Conservation (phyloP, 1,140 invertebrate genomes). For the Cydia amplana region DNA sequence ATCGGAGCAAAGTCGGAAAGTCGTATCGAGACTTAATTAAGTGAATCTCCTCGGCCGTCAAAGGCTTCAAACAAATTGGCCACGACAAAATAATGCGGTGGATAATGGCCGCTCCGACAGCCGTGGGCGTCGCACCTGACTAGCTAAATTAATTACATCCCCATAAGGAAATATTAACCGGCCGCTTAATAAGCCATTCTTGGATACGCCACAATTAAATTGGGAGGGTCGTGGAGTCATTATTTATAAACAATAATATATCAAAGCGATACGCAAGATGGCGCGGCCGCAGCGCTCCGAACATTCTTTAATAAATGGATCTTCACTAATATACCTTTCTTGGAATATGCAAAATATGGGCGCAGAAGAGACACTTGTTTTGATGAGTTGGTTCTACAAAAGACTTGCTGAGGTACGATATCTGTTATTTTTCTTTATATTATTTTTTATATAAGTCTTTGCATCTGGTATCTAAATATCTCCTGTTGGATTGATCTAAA, state of each 20-base stretch:
- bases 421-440: too few species aligned
- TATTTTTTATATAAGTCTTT: too few species aligned
- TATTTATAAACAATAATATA: conserved; percentile 80
- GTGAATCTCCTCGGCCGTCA: conserved; percentile 69
- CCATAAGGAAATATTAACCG: conserved; percentile 80
- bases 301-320: conserved; percentile 29
- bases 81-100: conserved; percentile 74
- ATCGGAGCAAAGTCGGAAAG: conserved; percentile 49
- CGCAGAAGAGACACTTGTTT: not conserved
- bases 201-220: conserved; percentile 78
- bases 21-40: conserved; percentile 66
- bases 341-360: not conserved
- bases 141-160: conserved; percentile 78
- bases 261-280: conserved; percentile 78
- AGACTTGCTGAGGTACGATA: too few species aligned
- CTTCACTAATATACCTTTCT: conserved; percentile 16
- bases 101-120: conserved; percentile 73
- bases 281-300: conserved; percentile 53
- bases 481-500: too few species aligned
- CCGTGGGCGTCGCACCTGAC: conserved; percentile 72
- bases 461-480: too few species aligned
- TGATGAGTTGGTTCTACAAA: too few species aligned
- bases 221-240: conserved; percentile 73
- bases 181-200: conserved; percentile 77
- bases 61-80: conserved; percentile 78